phyloP scores from a whole-genome alignment of 2,113 vertebrate species.

The Cynopterus brachyotis region DNA sequence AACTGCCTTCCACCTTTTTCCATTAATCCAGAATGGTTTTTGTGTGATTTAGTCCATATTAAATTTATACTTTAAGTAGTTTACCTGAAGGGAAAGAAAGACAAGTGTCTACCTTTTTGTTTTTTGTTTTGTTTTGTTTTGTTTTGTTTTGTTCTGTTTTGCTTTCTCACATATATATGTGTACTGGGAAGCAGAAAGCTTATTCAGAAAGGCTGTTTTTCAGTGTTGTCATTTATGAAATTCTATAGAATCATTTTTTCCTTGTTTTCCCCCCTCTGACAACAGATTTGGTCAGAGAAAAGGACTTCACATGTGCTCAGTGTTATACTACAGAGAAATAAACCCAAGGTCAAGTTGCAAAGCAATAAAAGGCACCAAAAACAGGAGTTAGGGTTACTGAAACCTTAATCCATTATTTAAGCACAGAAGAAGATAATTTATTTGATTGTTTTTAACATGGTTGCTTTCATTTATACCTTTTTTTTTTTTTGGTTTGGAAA shows the following conservation, averaged over 20 bases:
- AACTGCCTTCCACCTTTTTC: background rate
- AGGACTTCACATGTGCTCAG: background rate
- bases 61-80: background rate
- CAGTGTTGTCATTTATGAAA: background rate
- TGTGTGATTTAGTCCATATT: background rate
- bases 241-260: background rate
- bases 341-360: slow-evolving; percentile 17
- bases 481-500: background rate
- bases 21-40: background rate
- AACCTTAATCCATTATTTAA: background rate
- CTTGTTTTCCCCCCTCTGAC: background rate
- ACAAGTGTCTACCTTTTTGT: background rate
- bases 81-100: background rate
- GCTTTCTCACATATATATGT: background rate
- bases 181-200: background rate
- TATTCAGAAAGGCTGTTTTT: background rate
- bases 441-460: slow-evolving; percentile 16
- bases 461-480: background rate
- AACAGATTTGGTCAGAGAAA: slow-evolving; percentile 30
- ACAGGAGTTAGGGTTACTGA: background rate
- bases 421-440: background rate
- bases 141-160: background rate
- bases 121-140: background rate
- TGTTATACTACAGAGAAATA: slow-evolving; percentile 12
- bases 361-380: slow-evolving; percentile 11